Base-by-base conservation (phyloP, 2,797 vertebrate species). In the Silurus aristotelis region DNA sequence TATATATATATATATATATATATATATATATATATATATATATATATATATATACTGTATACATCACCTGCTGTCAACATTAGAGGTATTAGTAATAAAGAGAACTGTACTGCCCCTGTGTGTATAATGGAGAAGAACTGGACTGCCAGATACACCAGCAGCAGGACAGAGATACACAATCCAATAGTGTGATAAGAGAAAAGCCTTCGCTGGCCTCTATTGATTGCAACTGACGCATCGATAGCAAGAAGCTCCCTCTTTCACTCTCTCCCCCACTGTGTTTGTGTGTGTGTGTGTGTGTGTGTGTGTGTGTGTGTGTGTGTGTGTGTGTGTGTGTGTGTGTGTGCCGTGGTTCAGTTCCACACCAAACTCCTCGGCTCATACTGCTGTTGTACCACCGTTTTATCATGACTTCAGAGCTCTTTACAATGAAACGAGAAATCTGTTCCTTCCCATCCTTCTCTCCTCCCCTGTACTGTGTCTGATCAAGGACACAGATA, bases 141-240 rank as follows among this genome's bases (percentile, higher is more conserved):
- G 67, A 83, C 81, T 83, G 81, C 17, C 63, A 77, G 55, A 70
- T 82, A 86, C 71, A 80, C 78, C 78, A 86, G 27, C 17, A 43
- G 64, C 72, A 78, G 80, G 85, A 86, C 82, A 71, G 66, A 79
- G 85, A 86, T 67, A 70, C 85, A 83, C 85, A 86, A 80, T 86
- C 82, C 82, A 86, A 79, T 86, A 83, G 81, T 80, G 73, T 86
- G 85, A 86, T 86, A 86, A 86, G 85, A 86, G 85, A 86, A 86
- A 83, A 83, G 75, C 76, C 82, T 83, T 83, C 43, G 43, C 85
- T 83, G 82, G 81, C 82, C 85, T 83, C 56, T 83, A 86, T 83
- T 79, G 85, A 86, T 86, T 79, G 27, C 75, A 43, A 72, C 72
- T 67, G 73, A 80, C 56, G 48, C 85, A 86, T 80, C 82, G 79